Evolutionary conservation across 2,113 vertebrate species (phyloP), one percentile per base, ranked within the genome.

Genomic region (Hemibagrus wyckioides): DNA sequence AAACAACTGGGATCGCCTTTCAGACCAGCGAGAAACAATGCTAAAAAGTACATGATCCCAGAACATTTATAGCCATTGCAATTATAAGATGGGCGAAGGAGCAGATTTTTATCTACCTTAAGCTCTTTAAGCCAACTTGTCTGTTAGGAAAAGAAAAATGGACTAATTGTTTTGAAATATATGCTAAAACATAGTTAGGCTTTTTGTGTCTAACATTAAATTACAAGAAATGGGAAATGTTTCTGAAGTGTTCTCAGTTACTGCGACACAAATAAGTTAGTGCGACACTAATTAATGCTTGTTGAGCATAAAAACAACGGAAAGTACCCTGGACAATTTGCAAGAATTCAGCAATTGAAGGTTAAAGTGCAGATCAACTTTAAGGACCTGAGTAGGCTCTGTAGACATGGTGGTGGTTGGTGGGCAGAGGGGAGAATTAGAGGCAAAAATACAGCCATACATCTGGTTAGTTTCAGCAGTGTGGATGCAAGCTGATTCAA

Each of bases 1-100:
- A 97, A 98, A 97, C 96, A 96, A 71, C 94, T 96, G 95, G 96
- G 96, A 96, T 89, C 59, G 75, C 81, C 5, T 84, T 81, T 83
- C 86, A 91, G 77, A 36, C 87, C 65, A 81, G 82, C n/a, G 63
- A 89, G 44, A 76, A 48, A 88, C 33, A 30, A 86, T 85, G 28
- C 65, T 52, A 80, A 59, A n/a, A 23, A 54, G 19, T 85, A 80
- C 86, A 81, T 75, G 67, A 86, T 87, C 80, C 61, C 85, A 87
- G 50, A 59, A 83, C 8, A 83, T 63, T 23, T 57, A 25, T 57
- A 39, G 25, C 39, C 50, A 69, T 69, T 39, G n/a, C 69, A 54
- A 59, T 39, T 56, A 77, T 11, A 48, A 85, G 25, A 75, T 80
- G 73, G 41, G 69, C 28, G 76, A 23, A 75, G 5, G 23, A 28